A percentile compares a stretch with the other conserved stretches of the same genome.
These are phyloP conservation scores for Thunnus albacares DNA, from an alignment of 2,797 vertebrate genomes.

Conservation along the genomic window DNA sequence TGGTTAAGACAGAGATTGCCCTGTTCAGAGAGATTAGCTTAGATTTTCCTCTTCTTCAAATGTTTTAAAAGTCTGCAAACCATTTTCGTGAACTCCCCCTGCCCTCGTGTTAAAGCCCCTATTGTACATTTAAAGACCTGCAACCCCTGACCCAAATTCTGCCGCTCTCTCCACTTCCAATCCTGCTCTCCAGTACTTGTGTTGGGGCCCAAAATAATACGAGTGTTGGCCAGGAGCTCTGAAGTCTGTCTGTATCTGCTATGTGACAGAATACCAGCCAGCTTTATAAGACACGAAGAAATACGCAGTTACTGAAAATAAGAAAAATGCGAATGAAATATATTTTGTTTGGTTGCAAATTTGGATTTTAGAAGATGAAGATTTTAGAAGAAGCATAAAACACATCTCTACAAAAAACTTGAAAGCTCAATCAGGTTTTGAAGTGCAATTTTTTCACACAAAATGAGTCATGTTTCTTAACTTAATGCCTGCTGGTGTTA, in stretches of 20 bases:
- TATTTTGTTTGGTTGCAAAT: neutral
- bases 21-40: constrained; percentile 47
- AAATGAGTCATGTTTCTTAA: neutral
- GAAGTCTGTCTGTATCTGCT: constrained; percentile 35
- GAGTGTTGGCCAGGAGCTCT: constrained; percentile 39
- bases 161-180: constrained; percentile 50
- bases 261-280: constrained; percentile 25
- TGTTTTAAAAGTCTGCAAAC: constrained; percentile 73
- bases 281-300: constrained; percentile 37
- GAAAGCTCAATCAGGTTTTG: neutral
- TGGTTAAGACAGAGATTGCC: constrained; percentile 47
- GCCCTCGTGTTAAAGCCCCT: constrained; percentile 71
- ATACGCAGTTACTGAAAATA: constrained; percentile 9
- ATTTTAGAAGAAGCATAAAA: neutral
- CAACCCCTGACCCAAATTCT: constrained; percentile 74
- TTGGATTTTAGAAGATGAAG: neutral
- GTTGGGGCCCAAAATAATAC: constrained; percentile 70
- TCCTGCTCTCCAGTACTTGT: constrained; percentile 63
- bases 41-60: constrained; percentile 47
- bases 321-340: neutral
- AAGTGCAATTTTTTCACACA: neutral
- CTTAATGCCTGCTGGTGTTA: constrained; percentile 5
- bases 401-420: neutral
- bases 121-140: constrained; percentile 74
- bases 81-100: constrained; percentile 70